Percentiles rank a stretch among this genome's conserved stretches.
These are phyloP conservation scores for Cephalotes varians DNA, from an alignment of 2,888 invertebrate genomes.

Conservation along the genomic window DNA sequence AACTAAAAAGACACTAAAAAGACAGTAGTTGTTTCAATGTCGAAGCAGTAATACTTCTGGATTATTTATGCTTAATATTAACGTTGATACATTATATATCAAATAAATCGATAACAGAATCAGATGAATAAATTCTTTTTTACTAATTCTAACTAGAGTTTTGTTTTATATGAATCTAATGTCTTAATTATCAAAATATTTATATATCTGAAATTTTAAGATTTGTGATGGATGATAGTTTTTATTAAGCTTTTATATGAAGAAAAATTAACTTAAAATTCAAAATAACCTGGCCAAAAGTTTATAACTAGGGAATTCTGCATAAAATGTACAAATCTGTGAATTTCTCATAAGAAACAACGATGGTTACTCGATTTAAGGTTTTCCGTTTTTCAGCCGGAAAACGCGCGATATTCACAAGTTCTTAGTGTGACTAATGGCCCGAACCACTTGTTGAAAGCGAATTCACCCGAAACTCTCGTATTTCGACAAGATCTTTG, in stretches of 20 bases:
- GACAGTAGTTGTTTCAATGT: not conserved
- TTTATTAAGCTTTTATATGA: not conserved
- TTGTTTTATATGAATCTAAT: not conserved
- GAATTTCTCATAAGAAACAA: not conserved
- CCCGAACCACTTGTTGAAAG: conserved; percentile 77
- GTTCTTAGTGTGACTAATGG: conserved; percentile 66
- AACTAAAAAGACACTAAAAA: not conserved
- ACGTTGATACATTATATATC: not conserved
- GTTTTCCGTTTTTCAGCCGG: not conserved
- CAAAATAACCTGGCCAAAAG: not conserved
- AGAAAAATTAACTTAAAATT: not conserved
- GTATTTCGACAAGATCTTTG: conserved; percentile 34
- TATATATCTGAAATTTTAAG: not conserved
- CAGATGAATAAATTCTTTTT: not conserved
- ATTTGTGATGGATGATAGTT: not conserved
- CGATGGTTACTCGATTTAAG: conserved; percentile 26
- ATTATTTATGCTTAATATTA: conserved; percentile 8
- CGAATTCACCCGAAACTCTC: conserved; percentile 50
- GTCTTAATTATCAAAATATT: not conserved
- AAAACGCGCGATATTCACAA: conserved; percentile 37
- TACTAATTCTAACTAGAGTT: not conserved
- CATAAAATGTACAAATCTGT: not conserved
- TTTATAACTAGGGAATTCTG: not conserved
- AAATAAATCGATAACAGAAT: not conserved
- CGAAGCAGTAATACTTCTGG: not conserved